Evolutionary conservation across 2,797 vertebrate species (phyloP), one percentile per base, ranked within the genome.

Genomic region (Leptodactylus fallax): DNA sequence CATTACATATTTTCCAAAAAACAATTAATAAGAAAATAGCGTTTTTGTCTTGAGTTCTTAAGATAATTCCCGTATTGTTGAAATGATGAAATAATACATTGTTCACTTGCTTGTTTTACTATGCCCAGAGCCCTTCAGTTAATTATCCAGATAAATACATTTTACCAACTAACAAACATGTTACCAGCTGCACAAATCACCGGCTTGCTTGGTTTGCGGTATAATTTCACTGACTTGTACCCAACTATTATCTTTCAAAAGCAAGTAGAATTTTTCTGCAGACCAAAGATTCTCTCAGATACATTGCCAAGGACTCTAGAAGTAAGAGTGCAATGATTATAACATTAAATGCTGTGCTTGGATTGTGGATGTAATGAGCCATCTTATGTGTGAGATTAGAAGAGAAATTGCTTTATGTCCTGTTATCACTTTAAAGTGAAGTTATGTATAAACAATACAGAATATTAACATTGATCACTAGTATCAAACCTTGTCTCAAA

Each of bases 161-260:
- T 83, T 72, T 83, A 83, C 23, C 49, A 83, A 53, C 81, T 83
- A 72, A 76, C 25, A 85, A 77, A 78, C 74, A 77, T 76, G 36
- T 85, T 67, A 65, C 56, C 58, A 85, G 72, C 74, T 85, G 83
- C 60, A 78, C 83, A 85, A 61, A 74, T 85, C 69, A 60, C 36
- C 10, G 27, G 77, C 72, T 76, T 63, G 27, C 74, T 58, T 72
- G 36, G 78, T 81, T 81, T 51, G 58, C 17, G 27, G 69, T 82
- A 81, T 82, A 51, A 81, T 85, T 81, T 82, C 49, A 83, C 45
- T 67, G 67, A 89, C 83, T 61, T 67, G 47, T 89, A 77, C 67
- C 79, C 79, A 82, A 58, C 49, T 49, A 78, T 89, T 85, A 81
- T 81, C 47, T 81, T 47, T 61, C 47, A 72, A 74, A 85, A 55